A percentile compares a stretch with the other conserved stretches of the same genome.
These are phyloP conservation scores for Agrypnus murinus DNA, from an alignment of 2,888 invertebrate genomes.

Conservation along the genomic window DNA sequence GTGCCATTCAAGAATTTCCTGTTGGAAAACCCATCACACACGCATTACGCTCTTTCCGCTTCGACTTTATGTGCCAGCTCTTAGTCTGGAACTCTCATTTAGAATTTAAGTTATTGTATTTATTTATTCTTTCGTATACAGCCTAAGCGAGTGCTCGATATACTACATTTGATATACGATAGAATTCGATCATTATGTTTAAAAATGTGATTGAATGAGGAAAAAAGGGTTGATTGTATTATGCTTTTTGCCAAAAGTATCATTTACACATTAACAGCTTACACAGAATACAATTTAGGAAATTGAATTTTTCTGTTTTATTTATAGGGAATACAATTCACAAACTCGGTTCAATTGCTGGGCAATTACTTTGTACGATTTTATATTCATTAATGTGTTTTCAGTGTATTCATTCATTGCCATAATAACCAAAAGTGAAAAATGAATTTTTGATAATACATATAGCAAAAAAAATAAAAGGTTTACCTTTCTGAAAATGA, in stretches of 20 bases:
- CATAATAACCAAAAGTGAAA: neutral
- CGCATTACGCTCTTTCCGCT: conserved; percentile 25
- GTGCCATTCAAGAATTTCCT: conserved; percentile 37
- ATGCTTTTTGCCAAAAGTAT: too few relatives aligned
- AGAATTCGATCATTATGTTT: neutral
- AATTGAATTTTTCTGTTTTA: too few relatives aligned
- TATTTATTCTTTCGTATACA: conserved; percentile 1
- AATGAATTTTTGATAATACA: neutral
- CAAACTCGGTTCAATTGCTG: neutral
- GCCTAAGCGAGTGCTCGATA: too few relatives aligned
- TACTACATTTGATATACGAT: neutral
- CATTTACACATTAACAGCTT: too few relatives aligned
- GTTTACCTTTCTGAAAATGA: too few relatives aligned
- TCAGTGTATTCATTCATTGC: neutral
- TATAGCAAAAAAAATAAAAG: too few relatives aligned
- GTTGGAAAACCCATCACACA: conserved; percentile 26
- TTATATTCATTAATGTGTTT: neutral
- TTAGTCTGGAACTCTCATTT: conserved; percentile 17
- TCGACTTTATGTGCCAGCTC: conserved; percentile 10
- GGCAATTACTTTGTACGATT: neutral
- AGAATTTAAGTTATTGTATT: conserved; percentile 1
- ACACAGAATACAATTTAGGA: too few relatives aligned
- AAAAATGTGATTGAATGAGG: too few relatives aligned
- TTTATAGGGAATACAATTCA: neutral
- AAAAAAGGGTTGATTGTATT: too few relatives aligned